Evolutionary conservation across 64 coral and sea anemone species (phyloP).

Genomic region (Actinia tenebrosa): DNA sequence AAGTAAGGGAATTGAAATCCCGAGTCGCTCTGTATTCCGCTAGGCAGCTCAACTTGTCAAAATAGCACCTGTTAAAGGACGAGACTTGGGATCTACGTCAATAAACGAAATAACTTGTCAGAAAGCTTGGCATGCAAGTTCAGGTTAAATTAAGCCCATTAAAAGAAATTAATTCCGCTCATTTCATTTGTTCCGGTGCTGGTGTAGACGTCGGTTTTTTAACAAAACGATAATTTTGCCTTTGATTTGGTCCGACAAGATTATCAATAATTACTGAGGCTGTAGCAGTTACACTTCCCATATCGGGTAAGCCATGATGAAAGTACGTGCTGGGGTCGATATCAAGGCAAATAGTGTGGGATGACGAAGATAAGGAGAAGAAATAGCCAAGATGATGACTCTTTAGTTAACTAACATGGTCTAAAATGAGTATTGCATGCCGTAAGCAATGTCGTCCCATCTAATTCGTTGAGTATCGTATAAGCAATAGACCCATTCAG

Average conservation of each 20-base stretch:
- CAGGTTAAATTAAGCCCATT: not conserved
- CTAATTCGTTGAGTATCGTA: no score
- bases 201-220: conserved; percentile 1
- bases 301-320: not conserved
- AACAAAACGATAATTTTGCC: not conserved
- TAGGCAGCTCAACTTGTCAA: not conserved
- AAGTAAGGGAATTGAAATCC: not conserved
- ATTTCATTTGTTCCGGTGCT: not conserved
- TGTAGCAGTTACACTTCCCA: not conserved
- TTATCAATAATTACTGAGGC: not conserved
- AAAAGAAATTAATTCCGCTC: not conserved
- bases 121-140: not conserved
- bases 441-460: no score
- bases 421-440: no score
- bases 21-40: not conserved
- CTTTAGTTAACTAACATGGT: no score
- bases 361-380: no score
- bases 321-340: no score
- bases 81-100: not conserved
- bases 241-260: not conserved
- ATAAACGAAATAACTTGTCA: conserved; percentile 1
- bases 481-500: no score
- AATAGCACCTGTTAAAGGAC: not conserved
- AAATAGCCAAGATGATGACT: no score
- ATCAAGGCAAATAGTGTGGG: no score